These are phyloP conservation scores for Halichoeres trimaculatus DNA, from an alignment of 2,113 vertebrate genomes.

Conservation along the genomic window DNA sequence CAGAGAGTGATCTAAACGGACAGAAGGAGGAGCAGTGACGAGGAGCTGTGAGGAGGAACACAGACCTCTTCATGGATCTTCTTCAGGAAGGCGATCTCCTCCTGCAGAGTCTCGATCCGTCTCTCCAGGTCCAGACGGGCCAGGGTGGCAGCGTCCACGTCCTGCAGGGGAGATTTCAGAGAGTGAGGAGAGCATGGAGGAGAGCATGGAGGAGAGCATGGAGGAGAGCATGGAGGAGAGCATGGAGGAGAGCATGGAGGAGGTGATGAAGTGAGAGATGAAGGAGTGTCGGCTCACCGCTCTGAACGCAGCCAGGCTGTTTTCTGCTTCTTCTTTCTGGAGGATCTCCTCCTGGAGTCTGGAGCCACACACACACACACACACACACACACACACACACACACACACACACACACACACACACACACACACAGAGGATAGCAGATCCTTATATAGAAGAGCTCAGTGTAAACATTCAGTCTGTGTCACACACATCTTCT, in stretches of 20 bases:
- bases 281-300: constrained; percentile 83
- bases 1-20: no score
- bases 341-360: constrained; percentile 94
- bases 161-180: constrained; percentile 79
- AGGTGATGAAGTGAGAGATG: no score
- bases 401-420: no score
- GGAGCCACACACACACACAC: not conserved
- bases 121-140: constrained; percentile 93
- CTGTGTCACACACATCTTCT: constrained; percentile 3
- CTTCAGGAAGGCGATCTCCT: constrained; percentile 97
- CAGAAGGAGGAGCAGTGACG: no score
- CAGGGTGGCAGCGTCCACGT: constrained; percentile 93
- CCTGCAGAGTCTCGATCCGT: constrained; percentile 93
- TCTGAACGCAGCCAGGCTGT: constrained; percentile 92
- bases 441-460: constrained; percentile 82
- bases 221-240: no score
- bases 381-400: no score
- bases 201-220: no score
- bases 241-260: no score
- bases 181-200: no score
- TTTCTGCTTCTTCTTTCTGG: constrained; percentile 93
- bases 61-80: constrained; percentile 95
- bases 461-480: constrained; percentile 25
- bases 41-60: no score
- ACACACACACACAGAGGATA: no score